Evolutionary conservation across 2,797 vertebrate species (phyloP), one percentile per base, ranked within the genome.

Genomic region (Periparus ater): DNA sequence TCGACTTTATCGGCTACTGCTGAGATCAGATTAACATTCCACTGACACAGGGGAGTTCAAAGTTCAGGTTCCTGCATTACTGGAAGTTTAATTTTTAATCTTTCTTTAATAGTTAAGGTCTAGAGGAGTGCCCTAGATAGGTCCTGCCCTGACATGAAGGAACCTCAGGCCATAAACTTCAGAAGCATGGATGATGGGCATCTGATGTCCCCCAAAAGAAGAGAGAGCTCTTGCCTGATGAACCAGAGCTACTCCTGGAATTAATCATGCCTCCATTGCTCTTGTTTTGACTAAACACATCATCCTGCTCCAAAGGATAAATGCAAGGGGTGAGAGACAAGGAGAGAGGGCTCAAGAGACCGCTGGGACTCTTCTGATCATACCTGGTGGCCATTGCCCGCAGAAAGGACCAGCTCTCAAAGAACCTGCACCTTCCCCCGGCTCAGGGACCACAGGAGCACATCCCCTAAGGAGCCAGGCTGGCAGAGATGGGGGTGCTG

Each of bases 31-130:
- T 94, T 91, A 96, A 81, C 63, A 76, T 54, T 73, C 44, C 63
- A 45, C 36, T 53, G 60, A 91, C 89, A 88, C 51, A 5, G 2
- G 16, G 60, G 73, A 94, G 95, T 87, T 94, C 38, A 2, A 90
- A 95, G 95, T 95, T 91, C 96, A 91, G 50, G 32, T n/a, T 70
- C 86, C 50, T 73, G 66, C 51, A 76, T 75, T 88, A 90, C 53
- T 73, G 55, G 9, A 86, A 84, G 90, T 91, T 95, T 95, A 94
- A 94, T 93, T 95, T 95, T 96, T 95, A 93, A 95, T 95, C 88
- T 70, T 82, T 70, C 67, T 81, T 78, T 93, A 90, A 91, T 38
- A 95, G 83, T 32, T 91, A 93, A 86, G 83, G 73, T 75, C 76
- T 80, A 76, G 51, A 34, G 42, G 34, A 78, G 27, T 54, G 72